Conservation (phyloP, 2,888 invertebrate genomes). For the Gymnosoma rotundatum region DNA sequence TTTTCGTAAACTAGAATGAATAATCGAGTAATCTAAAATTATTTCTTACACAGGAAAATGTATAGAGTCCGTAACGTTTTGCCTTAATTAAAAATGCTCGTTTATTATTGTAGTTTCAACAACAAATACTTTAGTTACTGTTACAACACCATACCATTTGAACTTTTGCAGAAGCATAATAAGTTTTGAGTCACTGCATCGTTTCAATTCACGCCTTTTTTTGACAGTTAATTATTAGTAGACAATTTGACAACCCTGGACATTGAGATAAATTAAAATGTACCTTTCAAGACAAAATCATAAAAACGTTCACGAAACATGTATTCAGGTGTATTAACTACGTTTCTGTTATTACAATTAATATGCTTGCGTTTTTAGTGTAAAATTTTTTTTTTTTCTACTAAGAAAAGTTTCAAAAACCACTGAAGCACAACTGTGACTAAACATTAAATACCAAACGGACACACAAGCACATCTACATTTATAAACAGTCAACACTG, state of each 20-base stretch:
- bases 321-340: neutral
- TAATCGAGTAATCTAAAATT: too few species aligned
- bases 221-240: neutral
- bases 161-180: too few species aligned
- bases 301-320: neutral
- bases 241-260: neutral
- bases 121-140: too few species aligned
- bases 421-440: conserved; percentile 38
- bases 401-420: conserved; percentile 44
- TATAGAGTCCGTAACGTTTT: too few species aligned
- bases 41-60: too few species aligned
- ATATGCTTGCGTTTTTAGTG: neutral
- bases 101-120: too few species aligned
- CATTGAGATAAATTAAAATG: neutral
- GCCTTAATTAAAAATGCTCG: too few species aligned
- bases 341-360: neutral
- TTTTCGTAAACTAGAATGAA: too few species aligned
- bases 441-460: conserved; percentile 11
- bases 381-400: neutral
- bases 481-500: neutral
- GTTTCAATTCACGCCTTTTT: neutral
- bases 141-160: too few species aligned
- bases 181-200: neutral
- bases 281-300: neutral
- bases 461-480: neutral